phyloP scores from a whole-genome alignment of 2,888 invertebrate species.

The Corythucha ciliata region DNA sequence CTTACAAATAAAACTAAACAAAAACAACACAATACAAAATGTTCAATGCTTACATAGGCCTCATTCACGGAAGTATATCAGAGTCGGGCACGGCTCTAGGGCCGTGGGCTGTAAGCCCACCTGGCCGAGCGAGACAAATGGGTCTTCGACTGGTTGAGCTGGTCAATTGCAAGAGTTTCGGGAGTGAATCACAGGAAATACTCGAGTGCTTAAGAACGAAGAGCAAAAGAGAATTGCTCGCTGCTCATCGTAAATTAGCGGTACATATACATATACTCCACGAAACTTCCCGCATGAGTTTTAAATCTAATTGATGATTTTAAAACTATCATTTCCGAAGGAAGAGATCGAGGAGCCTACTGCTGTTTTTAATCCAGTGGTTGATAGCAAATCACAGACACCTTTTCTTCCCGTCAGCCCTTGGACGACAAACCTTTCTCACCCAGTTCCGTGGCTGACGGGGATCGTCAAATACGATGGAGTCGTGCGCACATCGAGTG shows the following conservation, averaged over 20 bases:
- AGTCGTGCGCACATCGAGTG: conserved; percentile 6
- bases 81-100: conserved; percentile 19
- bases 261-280: too few species aligned
- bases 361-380: conserved; percentile 1
- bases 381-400: conserved; percentile 4
- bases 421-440: background rate
- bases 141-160: too few species aligned
- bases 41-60: background rate
- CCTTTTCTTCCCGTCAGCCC: conserved; percentile 22
- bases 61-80: background rate
- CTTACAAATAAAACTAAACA: too few species aligned
- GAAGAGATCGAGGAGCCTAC: conserved; percentile 3
- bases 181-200: too few species aligned
- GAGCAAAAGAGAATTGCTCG: too few species aligned
- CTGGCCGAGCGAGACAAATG: conserved; percentile 43
- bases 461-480: conserved; percentile 13
- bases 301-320: too few species aligned
- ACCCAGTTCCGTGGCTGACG: conserved; percentile 17
- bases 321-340: too few species aligned
- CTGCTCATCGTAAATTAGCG: too few species aligned
- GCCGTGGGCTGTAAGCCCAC: conserved; percentile 14
- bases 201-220: too few species aligned
- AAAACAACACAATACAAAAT: background rate
- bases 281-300: too few species aligned
- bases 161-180: too few species aligned